Percentiles rank a stretch among this genome's conserved stretches.
Evolutionary conservation across 2,888 invertebrate genomes (phyloP).

Genomic region (Apodemia hepburni): DNA sequence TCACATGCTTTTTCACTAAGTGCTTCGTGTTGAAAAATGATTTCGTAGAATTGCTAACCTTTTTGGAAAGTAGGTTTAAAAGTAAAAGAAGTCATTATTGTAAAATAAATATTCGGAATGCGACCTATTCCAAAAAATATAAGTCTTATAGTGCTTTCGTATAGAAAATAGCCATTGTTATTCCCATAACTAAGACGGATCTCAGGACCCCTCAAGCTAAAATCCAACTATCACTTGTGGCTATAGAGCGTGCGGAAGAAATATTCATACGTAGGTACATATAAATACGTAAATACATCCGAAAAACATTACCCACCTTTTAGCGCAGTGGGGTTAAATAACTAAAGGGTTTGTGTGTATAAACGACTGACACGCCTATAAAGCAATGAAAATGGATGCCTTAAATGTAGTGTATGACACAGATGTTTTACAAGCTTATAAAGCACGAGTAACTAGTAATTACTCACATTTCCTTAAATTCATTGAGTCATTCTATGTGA

Average conservation of each 20-base stretch:
- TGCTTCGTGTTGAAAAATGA: too few relatives aligned
- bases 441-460: background rate
- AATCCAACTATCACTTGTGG: background rate
- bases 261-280: background rate
- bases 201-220: background rate
- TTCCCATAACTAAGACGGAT: background rate
- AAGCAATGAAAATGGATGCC: background rate
- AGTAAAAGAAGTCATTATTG: too few relatives aligned
- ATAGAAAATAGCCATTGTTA: background rate
- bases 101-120: too few relatives aligned
- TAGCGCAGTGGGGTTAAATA: too few relatives aligned
- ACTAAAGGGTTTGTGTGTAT: background rate
- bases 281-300: too few relatives aligned
- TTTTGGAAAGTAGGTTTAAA: too few relatives aligned
- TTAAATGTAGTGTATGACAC: conserved; percentile 7
- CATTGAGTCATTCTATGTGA: conserved; percentile 12
- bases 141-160: too few relatives aligned
- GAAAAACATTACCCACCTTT: too few relatives aligned
- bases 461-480: conserved; percentile 15
- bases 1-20: too few relatives aligned
- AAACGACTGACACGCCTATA: background rate
- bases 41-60: too few relatives aligned
- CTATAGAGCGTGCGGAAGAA: background rate
- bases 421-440: conserved; percentile 7
- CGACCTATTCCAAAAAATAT: too few relatives aligned